These are phyloP conservation scores for Therioaphis trifolii DNA, from an alignment of 2,888 invertebrate genomes.

Conservation along the genomic window DNA sequence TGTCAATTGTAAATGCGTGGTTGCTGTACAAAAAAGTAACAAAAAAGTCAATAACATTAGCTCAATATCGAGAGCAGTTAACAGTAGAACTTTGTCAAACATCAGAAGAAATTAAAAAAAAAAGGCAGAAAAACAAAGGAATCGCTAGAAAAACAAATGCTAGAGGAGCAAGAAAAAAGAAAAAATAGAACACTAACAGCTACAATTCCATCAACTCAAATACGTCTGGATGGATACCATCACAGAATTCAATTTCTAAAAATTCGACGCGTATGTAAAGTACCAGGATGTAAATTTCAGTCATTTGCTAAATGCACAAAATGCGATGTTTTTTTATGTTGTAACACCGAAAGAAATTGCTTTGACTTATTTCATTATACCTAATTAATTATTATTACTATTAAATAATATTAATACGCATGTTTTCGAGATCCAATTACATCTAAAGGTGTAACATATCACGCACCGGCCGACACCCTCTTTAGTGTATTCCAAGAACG, in stretches of 20 bases:
- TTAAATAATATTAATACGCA: no score
- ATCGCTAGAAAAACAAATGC: constrained; percentile 13
- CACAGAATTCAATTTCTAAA: constrained; percentile 1
- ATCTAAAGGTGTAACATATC: no score
- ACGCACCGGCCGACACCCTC: no score
- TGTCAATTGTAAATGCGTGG: not conserved
- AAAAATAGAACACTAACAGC: not conserved
- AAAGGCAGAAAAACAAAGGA: constrained; percentile 7
- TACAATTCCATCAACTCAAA: not conserved
- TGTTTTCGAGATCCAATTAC: no score
- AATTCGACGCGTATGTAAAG: not conserved
- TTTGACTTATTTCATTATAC: not conserved
- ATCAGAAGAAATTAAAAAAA: not conserved
- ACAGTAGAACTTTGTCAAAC: not conserved
- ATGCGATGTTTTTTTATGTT: not conserved
- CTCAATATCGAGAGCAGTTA: not conserved
- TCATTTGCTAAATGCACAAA: constrained; percentile 1
- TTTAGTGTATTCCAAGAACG: no score
- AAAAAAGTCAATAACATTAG: not conserved
- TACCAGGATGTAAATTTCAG: not conserved
- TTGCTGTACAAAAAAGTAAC: not conserved
- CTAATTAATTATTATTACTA: not conserved
- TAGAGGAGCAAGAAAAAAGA: not conserved
- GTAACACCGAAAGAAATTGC: not conserved
- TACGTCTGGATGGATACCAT: not conserved